A percentile compares a stretch with the other conserved stretches of the same genome.
Conservation (phyloP, 2,113 vertebrate genomes). For the Catharus fuscescens region DNA sequence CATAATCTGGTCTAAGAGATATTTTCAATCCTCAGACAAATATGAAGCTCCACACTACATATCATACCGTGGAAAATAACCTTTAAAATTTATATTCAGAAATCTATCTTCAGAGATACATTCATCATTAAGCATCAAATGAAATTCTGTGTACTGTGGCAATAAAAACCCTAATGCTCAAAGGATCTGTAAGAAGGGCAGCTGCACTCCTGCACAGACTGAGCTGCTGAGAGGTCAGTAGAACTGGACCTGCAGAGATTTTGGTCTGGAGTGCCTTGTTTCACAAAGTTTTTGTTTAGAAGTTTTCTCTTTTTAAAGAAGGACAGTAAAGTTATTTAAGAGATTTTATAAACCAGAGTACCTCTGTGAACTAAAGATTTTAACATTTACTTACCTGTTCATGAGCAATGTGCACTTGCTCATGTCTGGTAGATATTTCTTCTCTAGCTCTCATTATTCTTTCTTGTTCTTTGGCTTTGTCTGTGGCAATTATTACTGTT, state of each 20-base stretch:
- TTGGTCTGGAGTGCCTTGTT: not conserved
- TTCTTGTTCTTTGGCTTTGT: conserved; percentile 77
- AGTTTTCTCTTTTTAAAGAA: not conserved
- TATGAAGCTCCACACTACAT: not conserved
- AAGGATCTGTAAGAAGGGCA: not conserved
- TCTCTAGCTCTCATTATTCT: conserved; percentile 74
- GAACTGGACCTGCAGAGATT: not conserved
- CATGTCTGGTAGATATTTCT: conserved; percentile 67
- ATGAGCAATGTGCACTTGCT: conserved; percentile 71
- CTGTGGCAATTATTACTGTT: conserved; percentile 70
- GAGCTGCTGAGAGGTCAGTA: not conserved
- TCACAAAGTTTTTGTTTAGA: not conserved
- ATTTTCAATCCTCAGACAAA: not conserved
- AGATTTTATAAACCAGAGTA: not conserved
- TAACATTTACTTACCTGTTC: conserved; percentile 70
- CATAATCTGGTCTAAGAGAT: not conserved
- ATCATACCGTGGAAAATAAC: not conserved
- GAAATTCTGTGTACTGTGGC: not conserved
- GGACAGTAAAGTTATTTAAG: not conserved
- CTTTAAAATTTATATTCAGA: not conserved
- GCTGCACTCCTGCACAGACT: not conserved
- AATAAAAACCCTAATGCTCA: not conserved
- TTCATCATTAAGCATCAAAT: not conserved
- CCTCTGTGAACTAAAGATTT: not conserved
- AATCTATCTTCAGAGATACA: conserved; percentile 1